Conservation (phyloP, 2,888 invertebrate genomes). For the Reticulitermes lucifugus region DNA sequence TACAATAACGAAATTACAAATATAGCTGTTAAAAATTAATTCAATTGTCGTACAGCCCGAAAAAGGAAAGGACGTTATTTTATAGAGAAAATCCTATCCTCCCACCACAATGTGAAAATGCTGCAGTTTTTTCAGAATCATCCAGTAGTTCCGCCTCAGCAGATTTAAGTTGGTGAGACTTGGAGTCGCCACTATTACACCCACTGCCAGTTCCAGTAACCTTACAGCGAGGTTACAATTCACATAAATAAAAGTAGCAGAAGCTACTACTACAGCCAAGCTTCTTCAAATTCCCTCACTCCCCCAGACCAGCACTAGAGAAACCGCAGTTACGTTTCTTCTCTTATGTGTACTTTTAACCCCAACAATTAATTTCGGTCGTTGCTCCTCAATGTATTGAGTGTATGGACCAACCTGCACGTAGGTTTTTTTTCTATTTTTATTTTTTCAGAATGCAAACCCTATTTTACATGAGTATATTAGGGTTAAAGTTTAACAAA, state of each 20-base stretch:
- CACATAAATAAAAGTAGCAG: slow-evolving; percentile 12
- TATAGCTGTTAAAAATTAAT: too few species aligned
- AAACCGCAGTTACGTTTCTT: not conserved
- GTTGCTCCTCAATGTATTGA: not conserved
- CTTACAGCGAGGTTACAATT: not conserved
- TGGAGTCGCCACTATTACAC: not conserved
- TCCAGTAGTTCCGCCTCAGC: not conserved
- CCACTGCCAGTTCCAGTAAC: slow-evolving; percentile 22
- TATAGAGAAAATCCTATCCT: too few species aligned
- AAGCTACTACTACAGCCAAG: not conserved
- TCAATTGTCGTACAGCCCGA: too few species aligned
- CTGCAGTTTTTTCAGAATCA: not conserved
- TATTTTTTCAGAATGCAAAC: too few species aligned
- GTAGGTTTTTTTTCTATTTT: not conserved
- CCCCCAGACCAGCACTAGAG: not conserved
- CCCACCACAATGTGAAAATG: too few species aligned
- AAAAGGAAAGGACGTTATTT: too few species aligned
- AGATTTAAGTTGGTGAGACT: slow-evolving; percentile 12
- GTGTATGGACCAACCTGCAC: not conserved
- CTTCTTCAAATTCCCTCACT: not conserved
- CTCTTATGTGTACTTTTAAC: not conserved
- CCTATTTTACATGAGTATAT: too few species aligned
- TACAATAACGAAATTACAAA: too few species aligned
- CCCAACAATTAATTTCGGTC: not conserved
- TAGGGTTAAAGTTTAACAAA: too few species aligned